Evolutionary conservation across 2,888 invertebrate species (phyloP), one percentile per base, ranked within the genome.

Genomic region (Gasteruption jaculator): DNA sequence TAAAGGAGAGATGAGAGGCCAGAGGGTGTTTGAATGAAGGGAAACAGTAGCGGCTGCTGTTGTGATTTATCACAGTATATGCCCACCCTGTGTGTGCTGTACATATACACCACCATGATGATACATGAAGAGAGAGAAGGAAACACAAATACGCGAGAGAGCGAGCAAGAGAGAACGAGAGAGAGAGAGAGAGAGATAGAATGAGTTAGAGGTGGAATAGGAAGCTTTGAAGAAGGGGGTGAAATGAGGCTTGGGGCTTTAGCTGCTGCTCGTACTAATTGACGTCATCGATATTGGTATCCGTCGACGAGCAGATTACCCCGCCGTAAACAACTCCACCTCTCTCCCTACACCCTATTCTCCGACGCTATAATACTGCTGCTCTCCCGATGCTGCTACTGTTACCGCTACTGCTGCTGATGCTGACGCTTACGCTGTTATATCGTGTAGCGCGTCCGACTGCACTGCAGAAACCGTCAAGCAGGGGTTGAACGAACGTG

Each of bases 241-340:
- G 29, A 41, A 30, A 41, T 41, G 38, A n/a, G n/a, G n/a, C n/a
- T n/a, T n/a, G n/a, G n/a, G n/a, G n/a, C n/a, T n/a, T n/a, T n/a
- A n/a, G n/a, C n/a, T n/a, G n/a, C n/a, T n/a, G 57, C 59, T 61
- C 60, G 58, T 65, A 63, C 68, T 69, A 69, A 68, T 70, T 68
- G 67, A 68, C 70, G 67, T 68, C 68, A 68, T 69, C 68, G 69
- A 69, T 69, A 70, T 68, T 63, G 65, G 65, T 66, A 65, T 67
- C 61, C 65, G 68, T 65, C 65, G 65, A 65, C 66, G 67, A 65
- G 65, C 64, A 65, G 68, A 66, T 67, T 68, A 65, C 65, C 63
- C 63, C 56, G 58, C 62, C 68, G 68, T 68, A 68, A 66, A 68
- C 68, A 67, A 65, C 60, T 61, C 59, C 58, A 50, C 56, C 59